phyloP scores from a whole-genome alignment of 2,113 vertebrate genomes.

The Clupea harengus region DNA sequence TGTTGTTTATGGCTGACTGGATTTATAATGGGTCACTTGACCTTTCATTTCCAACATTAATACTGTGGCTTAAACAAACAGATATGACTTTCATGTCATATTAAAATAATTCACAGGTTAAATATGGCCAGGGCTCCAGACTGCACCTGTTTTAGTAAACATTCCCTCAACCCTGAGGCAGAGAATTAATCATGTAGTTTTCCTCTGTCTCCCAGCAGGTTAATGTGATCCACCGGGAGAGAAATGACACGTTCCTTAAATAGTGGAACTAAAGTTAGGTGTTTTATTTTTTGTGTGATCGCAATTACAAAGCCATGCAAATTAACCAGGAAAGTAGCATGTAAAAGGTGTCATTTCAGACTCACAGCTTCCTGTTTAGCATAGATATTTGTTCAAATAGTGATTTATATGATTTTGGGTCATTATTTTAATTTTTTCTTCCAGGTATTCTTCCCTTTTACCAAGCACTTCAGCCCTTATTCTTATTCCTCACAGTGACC shows the following conservation, averaged over 20 bases:
- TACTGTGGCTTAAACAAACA: constrained; percentile 1
- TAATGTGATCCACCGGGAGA: constrained; percentile 39
- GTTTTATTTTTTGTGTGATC: background rate
- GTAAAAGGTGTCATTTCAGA: background rate
- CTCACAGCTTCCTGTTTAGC: background rate
- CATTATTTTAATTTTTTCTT: background rate
- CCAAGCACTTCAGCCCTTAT: background rate
- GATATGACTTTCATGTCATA: constrained; percentile 18
- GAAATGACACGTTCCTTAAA: constrained; percentile 31
- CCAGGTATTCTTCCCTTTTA: background rate
- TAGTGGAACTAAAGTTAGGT: constrained; percentile 8
- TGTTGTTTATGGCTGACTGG: constrained; percentile 13
- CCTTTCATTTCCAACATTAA: constrained; percentile 18
- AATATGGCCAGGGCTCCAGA: constrained; percentile 25
- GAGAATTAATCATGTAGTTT: constrained; percentile 53
- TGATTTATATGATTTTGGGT: background rate
- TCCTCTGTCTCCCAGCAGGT: constrained; percentile 42
- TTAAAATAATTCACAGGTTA: constrained; percentile 33
- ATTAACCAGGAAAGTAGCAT: background rate
- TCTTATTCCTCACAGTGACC: background rate
- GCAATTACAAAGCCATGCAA: background rate
- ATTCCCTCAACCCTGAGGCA: constrained; percentile 48
- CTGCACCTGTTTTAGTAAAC: constrained; percentile 42
- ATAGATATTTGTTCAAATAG: background rate
- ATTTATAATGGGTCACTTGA: constrained; percentile 20